Percentiles rank a stretch among this genome's conserved stretches.
Conservation (phyloP, 2,113 vertebrate species). For the Menura novaehollandiae region DNA sequence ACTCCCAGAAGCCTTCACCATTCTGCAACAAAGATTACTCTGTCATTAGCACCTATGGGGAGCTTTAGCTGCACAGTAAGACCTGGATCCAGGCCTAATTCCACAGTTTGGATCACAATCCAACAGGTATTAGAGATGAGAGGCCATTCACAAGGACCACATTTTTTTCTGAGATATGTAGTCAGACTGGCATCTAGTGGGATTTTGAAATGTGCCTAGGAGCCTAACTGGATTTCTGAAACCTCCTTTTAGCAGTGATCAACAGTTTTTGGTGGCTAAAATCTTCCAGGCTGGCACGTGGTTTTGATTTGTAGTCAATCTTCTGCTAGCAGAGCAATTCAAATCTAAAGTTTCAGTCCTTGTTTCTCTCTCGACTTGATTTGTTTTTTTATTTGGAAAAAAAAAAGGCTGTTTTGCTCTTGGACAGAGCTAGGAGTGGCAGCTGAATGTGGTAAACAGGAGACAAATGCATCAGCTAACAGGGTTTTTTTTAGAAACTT, state of each 20-base stretch:
- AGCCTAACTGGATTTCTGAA: conserved; percentile 12
- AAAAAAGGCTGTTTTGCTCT: not conserved
- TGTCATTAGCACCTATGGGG: not conserved
- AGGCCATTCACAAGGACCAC: not conserved
- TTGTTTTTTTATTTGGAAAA: not conserved
- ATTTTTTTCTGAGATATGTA: conserved; percentile 34
- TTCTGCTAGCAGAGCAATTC: not conserved
- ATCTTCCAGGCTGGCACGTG: conserved; percentile 25
- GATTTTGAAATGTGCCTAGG: conserved; percentile 27
- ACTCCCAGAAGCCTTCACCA: not conserved
- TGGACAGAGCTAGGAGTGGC: conserved; percentile 34
- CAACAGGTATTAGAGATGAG: conserved; percentile 30
- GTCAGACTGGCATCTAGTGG: conserved; percentile 55
- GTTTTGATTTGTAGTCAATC: conserved; percentile 43
- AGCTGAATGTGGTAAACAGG: conserved; percentile 42
- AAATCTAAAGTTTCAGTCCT: not conserved
- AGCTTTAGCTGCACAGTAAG: not conserved
- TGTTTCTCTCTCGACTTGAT: not conserved
- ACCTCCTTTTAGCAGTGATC: not conserved
- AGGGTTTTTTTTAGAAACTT: conserved; percentile 31
- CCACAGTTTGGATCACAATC: not conserved
- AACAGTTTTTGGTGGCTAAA: conserved; percentile 19
- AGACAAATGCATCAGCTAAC: conserved; percentile 47
- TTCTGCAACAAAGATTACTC: not conserved
- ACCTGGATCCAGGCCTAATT: conserved; percentile 14